Base-by-base conservation (phyloP, 2,113 vertebrate species). In the Corythaeola cristata region DNA sequence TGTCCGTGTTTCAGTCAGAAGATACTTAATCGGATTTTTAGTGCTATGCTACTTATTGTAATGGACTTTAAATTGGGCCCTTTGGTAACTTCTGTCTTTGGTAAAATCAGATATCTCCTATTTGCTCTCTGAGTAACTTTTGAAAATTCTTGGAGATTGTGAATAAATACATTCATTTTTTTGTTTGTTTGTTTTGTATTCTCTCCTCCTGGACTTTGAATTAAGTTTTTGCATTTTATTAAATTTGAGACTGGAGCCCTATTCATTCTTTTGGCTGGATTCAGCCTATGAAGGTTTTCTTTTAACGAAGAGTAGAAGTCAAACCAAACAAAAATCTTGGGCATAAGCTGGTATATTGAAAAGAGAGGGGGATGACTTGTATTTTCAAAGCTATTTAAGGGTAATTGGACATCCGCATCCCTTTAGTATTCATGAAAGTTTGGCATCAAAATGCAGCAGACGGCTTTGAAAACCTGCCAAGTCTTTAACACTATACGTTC, bases 401-500 rank as follows among this genome's bases (percentile, higher is more conserved):
- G 47, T 88, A 90, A 93, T 67, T 93, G 90, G 87, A 59, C 79
- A 59, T 95, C 72, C 32, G 1, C 41, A 74, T 71, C 63, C 47
- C 37, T 88, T 93, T 52, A 90, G 72, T 71, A 86, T 92, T 93
- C 64, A 37, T 86, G 72, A 18, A 75, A 67, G 44, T 84, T 86
- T 88, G 75, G 90, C 64, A 75, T 59, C 72, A 32, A 39, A 88
- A 59, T 49, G 68, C 67, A 73, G 63, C 77, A 93, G 82, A 32
- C 72, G 88, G 68, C 72, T 95, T 60, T 93, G 93, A 93, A 93
- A 96, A 63, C 39, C 27, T 86, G 92, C 83, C 90, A 93, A 21
- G 83, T n/a, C 44, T 92, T 94, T 92, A 92, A 88, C 76, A 16
- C 64, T 92, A 1, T 53, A 7, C 0, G 0, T 80, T 66, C 68